Percentiles rank a stretch among this genome's conserved stretches.
Conservation (phyloP, 2,888 invertebrate species). For the Cabera pusaria region DNA sequence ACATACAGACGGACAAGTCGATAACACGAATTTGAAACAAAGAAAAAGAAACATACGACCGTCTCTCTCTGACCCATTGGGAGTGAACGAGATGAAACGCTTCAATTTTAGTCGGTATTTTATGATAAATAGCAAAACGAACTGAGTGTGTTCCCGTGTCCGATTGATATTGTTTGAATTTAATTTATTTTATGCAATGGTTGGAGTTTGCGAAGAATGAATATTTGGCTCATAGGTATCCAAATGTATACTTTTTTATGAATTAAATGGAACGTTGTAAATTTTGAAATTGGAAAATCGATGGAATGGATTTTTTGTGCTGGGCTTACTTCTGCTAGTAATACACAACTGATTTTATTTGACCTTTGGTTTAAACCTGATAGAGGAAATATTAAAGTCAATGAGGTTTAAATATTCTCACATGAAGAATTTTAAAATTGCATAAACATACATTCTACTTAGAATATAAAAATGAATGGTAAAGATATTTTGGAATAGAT, state of each 20-base stretch:
- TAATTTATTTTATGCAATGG: slow-evolving; percentile 69
- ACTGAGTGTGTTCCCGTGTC: slow-evolving; percentile 72
- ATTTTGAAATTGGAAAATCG: slow-evolving; percentile 38
- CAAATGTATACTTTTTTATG: slow-evolving; percentile 14
- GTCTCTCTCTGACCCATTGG: slow-evolving; percentile 41
- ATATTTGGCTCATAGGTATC: slow-evolving; percentile 41
- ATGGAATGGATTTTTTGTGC: slow-evolving; percentile 37
- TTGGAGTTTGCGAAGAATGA: slow-evolving; percentile 59
- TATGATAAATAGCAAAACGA: slow-evolving; percentile 73
- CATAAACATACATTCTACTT: no score
- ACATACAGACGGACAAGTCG: slow-evolving; percentile 59
- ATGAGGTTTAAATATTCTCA: no score
- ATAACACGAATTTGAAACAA: slow-evolving; percentile 65
- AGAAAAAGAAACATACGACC: slow-evolving; percentile 42
- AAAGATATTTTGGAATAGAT: no score
- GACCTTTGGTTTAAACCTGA: no score
- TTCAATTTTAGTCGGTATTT: slow-evolving; percentile 70
- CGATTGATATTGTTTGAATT: slow-evolving; percentile 73
- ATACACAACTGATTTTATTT: no score
- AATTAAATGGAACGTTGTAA: slow-evolving; percentile 29
- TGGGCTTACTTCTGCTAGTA: slow-evolving; percentile 23
- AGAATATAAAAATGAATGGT: no score
- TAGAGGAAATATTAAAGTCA: no score
- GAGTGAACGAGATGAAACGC: slow-evolving; percentile 43
- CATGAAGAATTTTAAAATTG: no score